A percentile compares a stretch with the other conserved stretches of the same genome.
These are phyloP conservation scores for Drosophila atripex DNA, from an alignment of 2,888 invertebrate species.

Conservation along the genomic window DNA sequence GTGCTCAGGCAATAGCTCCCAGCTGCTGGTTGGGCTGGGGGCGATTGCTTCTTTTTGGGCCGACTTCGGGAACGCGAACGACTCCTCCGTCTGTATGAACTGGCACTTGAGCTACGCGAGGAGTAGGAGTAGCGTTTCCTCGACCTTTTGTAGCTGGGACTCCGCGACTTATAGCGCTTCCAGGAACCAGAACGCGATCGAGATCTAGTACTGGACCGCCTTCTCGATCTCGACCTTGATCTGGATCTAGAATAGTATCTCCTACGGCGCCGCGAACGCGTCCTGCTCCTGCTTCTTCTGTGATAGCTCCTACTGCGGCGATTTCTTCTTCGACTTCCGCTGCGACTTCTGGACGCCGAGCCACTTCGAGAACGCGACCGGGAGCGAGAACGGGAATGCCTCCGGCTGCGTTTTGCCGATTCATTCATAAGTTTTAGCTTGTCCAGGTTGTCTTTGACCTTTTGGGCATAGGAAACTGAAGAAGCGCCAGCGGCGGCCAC, in stretches of 20 bases:
- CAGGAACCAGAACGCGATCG: conserved; percentile 76
- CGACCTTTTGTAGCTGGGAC: conserved; percentile 68
- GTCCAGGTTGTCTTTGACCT: conserved; percentile 85
- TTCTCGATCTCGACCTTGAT: conserved; percentile 75
- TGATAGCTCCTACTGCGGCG: conserved; percentile 59
- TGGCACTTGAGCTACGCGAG: conserved; percentile 64
- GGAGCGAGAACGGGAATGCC: conserved; percentile 41
- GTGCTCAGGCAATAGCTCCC: conserved; percentile 54
- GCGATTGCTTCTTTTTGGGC: conserved; percentile 37
- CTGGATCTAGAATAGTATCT: conserved; percentile 61
- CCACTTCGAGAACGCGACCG: conserved; percentile 51
- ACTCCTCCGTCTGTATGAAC: conserved; percentile 59
- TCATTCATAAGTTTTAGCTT: conserved; percentile 81
- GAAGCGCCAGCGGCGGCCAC: conserved; percentile 44
- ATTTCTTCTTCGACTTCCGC: conserved; percentile 60
- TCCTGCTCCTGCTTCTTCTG: conserved; percentile 43
- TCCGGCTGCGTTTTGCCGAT: conserved; percentile 60
- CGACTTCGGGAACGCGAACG: conserved; percentile 48
- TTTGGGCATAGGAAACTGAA: conserved; percentile 85
- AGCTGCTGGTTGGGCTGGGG: conserved; percentile 25
- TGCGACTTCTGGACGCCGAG: conserved; percentile 63
- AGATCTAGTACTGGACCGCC: conserved; percentile 63
- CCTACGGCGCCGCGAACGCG: conserved; percentile 53
- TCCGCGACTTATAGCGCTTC: conserved; percentile 70
- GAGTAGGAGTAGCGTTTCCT: conserved; percentile 69